Evolutionary conservation across 2,113 vertebrate species (phyloP).

Genomic region (Casuarius casuarius): DNA sequence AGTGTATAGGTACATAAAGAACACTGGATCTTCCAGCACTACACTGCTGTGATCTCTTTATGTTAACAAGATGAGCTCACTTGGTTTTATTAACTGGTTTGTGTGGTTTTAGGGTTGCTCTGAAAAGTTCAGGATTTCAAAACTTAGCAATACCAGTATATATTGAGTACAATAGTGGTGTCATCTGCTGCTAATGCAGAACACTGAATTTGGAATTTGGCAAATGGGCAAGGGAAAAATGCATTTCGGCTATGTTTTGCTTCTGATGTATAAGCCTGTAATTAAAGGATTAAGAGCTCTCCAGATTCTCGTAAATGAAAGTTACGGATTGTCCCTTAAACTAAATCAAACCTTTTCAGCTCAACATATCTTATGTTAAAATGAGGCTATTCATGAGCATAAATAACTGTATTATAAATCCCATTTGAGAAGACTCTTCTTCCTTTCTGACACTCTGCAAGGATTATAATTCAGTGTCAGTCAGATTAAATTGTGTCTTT

Average conservation of each 20-base stretch:
- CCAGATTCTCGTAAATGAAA: not conserved
- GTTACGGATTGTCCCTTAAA: not conserved
- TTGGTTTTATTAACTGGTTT: not conserved
- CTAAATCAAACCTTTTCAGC: not conserved
- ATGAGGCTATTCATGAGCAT: not conserved
- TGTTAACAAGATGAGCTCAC: not conserved
- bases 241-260: not conserved
- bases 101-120: not conserved
- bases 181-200: not conserved
- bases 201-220: not conserved
- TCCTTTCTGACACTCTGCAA: not conserved
- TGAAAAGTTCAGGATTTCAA: not conserved
- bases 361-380: not conserved
- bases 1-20: not conserved
- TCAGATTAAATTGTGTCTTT: not conserved
- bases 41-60: not conserved
- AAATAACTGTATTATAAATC: not conserved
- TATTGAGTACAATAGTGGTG: not conserved
- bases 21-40: not conserved
- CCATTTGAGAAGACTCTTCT: not conserved
- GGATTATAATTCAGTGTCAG: not conserved
- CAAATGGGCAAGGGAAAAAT: not conserved
- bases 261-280: not conserved
- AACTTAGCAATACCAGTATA: not conserved
- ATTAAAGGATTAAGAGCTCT: not conserved